Base-by-base conservation (phyloP, 2,113 vertebrate species). In the Tachuris rubrigastra region DNA sequence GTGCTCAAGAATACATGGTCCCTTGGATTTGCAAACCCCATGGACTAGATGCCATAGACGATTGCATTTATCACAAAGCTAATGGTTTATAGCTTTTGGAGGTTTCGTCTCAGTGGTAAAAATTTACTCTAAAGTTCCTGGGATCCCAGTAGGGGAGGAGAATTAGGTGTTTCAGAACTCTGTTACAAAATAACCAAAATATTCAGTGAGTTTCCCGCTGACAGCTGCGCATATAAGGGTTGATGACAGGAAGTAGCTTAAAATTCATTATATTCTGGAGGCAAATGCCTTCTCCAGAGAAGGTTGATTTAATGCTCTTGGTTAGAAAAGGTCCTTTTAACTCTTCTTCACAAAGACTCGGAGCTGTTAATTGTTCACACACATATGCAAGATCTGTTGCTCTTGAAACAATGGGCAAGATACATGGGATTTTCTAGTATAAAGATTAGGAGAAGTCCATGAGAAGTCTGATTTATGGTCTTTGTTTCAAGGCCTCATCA, bases 1-100 rank as follows among this genome's bases (percentile, higher is more conserved):
- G 89, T 88, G 93, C 87, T 91, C 46, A 62, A 90, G 94, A 96
- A 85, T 31, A 77, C 27, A 10, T 4, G 2, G 33, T 62, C 13
- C 33, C 27, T 44, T 7, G 67, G 71, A 12, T 42, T 55, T 53
- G 19, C 14, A 35, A 83, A 23, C 13, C 10, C 27, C 3, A 1
- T 3, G 47, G n/a, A 35, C 17, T 77, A 28, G 62, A 50, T 9
- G 23, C 5, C 59, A 14, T 1, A 28, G 42, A 59, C 4, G 33
- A 24, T 10, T 46, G 39, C 31, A 18, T n/a, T 74, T 44, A 47
- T 39, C 33, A 20, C 0, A 0, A 14, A 28, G 31, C 20, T 56
- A 13, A n/a, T 19, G 11, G 5, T 58, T 62, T 65, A 41, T 35
- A 66, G 60, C 13, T 65, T 73, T 50, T 53, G 53, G 37, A 58